Base-by-base conservation (phyloP, 2,888 invertebrate genomes). In the Philopedon plagiatum region DNA sequence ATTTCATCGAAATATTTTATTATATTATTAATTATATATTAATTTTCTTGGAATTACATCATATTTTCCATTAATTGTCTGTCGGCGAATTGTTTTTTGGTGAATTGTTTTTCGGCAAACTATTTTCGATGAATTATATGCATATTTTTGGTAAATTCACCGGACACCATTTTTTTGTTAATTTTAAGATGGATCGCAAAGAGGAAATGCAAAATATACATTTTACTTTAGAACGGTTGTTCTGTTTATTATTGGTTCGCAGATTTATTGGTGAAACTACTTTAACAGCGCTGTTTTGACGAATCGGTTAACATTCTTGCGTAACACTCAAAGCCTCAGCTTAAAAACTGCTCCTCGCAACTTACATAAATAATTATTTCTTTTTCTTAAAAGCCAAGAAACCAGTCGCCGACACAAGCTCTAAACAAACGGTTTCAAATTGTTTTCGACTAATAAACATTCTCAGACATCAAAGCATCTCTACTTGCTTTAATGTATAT, bases 371-470 rank as follows among this genome's bases (percentile, higher is more conserved):
- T 71, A 71, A 71, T 66, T 71, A 71, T 71, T 64, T 66, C 51
- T 71, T 66, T 62, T 65, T 62, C 62, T 61, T 66, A 56, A 71
- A 71, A 56, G 66, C 70, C 58, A 49, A 60, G 64, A 69, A 62
- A 56, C 65, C 71, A 71, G 71, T 71, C 71, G 65, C 60, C 71
- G 64, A 46, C 71, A 37, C 54, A 44, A 65, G 18, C 29, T 65
- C 60, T 44, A 71, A 71, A 71, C 71, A 71, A 62, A 71, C 66
- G 44, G 61, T 69, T 70, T 65, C 62, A 73, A 66, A 73, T 73
- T 70, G 61, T 71, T 66, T 70, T 71, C 56, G 67, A 71, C 49
- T 67, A 74, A 74, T 74, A 74, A 74, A 74, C 74, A 74, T 61
- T 74, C 67, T 70, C 66, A 67, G 62, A 74, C 71, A 71, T 74